phyloP scores from a whole-genome alignment of 2,797 vertebrate species.

The Masticophis lateralis region DNA sequence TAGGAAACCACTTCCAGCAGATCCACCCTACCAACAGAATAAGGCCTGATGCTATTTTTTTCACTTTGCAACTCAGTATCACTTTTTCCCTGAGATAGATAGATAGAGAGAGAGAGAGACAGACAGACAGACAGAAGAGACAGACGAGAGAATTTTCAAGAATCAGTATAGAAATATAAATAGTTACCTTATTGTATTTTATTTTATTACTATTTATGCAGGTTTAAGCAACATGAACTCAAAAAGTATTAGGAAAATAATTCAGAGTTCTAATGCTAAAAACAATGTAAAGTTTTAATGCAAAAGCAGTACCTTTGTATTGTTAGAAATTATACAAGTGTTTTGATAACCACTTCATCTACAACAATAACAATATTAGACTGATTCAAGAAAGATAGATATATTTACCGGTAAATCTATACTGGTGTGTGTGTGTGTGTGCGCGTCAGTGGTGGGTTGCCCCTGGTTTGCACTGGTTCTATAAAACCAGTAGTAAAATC shows the following conservation, averaged over 20 bases:
- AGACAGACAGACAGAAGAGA: too few relatives aligned
- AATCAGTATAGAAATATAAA: not conserved
- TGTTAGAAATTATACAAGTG: not conserved
- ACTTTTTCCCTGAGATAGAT: not conserved
- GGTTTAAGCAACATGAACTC: not conserved
- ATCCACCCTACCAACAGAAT: too few relatives aligned
- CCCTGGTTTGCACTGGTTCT: too few relatives aligned
- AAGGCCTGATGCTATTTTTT: not conserved
- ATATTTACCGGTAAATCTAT: too few relatives aligned
- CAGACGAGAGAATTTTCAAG: not conserved
- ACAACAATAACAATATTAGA: not conserved
- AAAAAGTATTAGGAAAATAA: not conserved
- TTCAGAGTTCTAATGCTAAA: not conserved
- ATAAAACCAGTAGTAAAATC: too few relatives aligned
- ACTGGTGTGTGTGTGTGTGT: too few relatives aligned
- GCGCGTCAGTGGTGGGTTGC: too few relatives aligned
- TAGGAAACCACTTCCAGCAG: not conserved
- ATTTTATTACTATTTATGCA: not conserved
- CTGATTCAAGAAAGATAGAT: not conserved
- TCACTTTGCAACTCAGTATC: too few relatives aligned
- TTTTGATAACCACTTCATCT: not conserved
- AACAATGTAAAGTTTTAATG: not conserved
- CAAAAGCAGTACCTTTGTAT: not conserved
- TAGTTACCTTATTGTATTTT: not conserved
- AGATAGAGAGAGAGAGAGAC: too few relatives aligned